Evolutionary conservation across 2,888 invertebrate genomes (phyloP), one percentile per base, ranked within the genome.

Genomic region (Phragmatobia fuliginosa): DNA sequence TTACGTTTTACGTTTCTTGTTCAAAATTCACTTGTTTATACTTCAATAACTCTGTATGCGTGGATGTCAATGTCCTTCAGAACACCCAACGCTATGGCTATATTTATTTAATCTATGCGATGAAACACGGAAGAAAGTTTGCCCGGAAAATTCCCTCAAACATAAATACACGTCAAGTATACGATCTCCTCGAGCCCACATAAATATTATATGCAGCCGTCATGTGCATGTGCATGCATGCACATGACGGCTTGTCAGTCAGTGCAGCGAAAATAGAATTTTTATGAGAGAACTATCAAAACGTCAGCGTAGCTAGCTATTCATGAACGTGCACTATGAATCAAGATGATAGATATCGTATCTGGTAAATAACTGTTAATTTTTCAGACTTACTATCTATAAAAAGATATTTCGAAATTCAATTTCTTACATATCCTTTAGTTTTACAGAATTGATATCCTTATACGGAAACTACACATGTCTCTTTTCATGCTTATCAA

Each of bases 251-350:
- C n/a, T 78, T 82, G 78, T 68, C 75, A 75, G 71, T 72, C 74
- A 74, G 68, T 71, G 68, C 56, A 3, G 58, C 66, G 69, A 73
- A 82, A 79, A 83, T 80, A 83, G 77, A 77, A 59, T 70, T 79
- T 83, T 84, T 83, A 84, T 79, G 76, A 76, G 68, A 33, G 68
- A 72, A 77, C 45, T 71, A 72, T 81, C 73, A 76, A 77, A 78
- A 76, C 68, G 31, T 68, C 64, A 71, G 67, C 67, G 62, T 67
- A 56, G n/a, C 66, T 63, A 75, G 76, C 68, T 85, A 85, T 86
- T 80, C 85, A 75, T 73, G 81, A 77, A 75, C 85, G 85, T 81
- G 83, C 71, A 70, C 82, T 73, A 85, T 83, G 83, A 84, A 86
- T 87, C 83, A 81, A 82, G 76, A 84, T 82, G 72, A 70, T 72